Evolutionary conservation across 2,888 invertebrate species (phyloP).

Genomic region (Acanthacorydalis orientalis): DNA sequence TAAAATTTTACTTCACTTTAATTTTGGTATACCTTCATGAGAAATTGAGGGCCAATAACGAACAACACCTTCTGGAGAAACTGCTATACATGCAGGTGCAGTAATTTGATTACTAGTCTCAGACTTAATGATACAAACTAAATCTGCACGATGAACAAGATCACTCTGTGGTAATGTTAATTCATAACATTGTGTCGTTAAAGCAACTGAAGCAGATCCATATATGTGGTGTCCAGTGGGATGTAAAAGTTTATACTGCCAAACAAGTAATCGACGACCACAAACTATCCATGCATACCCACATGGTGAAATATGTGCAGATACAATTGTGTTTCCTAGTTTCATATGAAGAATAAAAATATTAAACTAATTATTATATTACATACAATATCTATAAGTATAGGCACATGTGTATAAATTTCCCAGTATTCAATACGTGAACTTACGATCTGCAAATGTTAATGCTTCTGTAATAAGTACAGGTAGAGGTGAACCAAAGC

Average conservation of each 20-base stretch:
- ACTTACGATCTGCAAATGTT: constrained; percentile 55
- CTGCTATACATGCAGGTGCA: constrained; percentile 76
- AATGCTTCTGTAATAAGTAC: constrained; percentile 80
- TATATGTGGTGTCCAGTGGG: no score
- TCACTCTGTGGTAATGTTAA: constrained; percentile 82
- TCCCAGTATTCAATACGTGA: neutral
- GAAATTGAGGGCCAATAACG: constrained; percentile 84
- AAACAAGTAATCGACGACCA: constrained; percentile 68
- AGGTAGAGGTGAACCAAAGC: constrained; percentile 66
- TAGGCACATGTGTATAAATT: no score
- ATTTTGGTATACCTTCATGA: constrained; percentile 41
- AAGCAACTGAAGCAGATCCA: constrained; percentile 17
- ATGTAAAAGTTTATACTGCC: constrained; percentile 50
- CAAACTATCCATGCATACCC: constrained; percentile 52
- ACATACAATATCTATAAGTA: no score
- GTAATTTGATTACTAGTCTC: constrained; percentile 42
- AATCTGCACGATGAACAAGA: constrained; percentile 73
- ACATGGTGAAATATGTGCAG: constrained; percentile 31
- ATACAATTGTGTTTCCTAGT: constrained; percentile 24
- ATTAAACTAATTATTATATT: no score
- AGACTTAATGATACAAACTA: constrained; percentile 52
- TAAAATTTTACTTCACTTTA: neutral
- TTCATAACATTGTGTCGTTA: constrained; percentile 59
- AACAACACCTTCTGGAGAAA: constrained; percentile 82
- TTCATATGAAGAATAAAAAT: no score